Evolutionary conservation across 2,113 vertebrate genomes (phyloP), one percentile per base, ranked within the genome.

Genomic region (Myocastor coypus): DNA sequence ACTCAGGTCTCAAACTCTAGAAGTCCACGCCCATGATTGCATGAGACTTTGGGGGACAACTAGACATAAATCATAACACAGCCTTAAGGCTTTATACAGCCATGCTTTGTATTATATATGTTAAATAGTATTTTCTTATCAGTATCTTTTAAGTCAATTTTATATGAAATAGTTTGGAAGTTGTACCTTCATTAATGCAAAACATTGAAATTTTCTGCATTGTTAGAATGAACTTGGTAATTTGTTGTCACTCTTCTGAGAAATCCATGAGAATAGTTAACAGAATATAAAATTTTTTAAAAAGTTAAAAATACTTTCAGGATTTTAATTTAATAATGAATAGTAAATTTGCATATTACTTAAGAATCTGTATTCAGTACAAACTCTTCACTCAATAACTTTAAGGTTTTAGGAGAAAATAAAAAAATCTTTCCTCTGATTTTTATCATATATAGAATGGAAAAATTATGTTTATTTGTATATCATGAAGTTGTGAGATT

Each of bases 261-360:
- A 83, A 17, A 69, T 32, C 10, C 24, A 81, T 34, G 28, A 19
- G 46, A 55, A 34, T 82, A 50, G 4, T 10, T 40, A 83, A 6
- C 19, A 90, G 40, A 75, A 52, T 26, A 52, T 46, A 69, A 90
- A 87, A 55, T 71, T 14, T 14, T 42, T 42, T 20, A 30, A 20
- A 40, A 81, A 5, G 13, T 87, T 83, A 46, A 46, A 46, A 46
- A 46, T 46, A 46, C 8, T 20, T 80, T 92, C 64, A 81, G 17
- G 26, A 64, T 55, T 95, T 93, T 86, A 83, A 61, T 59, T 89
- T 68, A 93, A 83, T 68, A 87, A 86, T 86, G 50, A 92, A 46
- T 0, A 24, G 3, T 37, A 24, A 96, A 94, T 94, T 40, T 28
- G 2, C 57, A 16, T 87, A 50, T 52, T 91, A 52, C 34, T 0